phyloP scores from a whole-genome alignment of 53 echinoderm and acorn worm genomes.

The Echinometra lucunter region DNA sequence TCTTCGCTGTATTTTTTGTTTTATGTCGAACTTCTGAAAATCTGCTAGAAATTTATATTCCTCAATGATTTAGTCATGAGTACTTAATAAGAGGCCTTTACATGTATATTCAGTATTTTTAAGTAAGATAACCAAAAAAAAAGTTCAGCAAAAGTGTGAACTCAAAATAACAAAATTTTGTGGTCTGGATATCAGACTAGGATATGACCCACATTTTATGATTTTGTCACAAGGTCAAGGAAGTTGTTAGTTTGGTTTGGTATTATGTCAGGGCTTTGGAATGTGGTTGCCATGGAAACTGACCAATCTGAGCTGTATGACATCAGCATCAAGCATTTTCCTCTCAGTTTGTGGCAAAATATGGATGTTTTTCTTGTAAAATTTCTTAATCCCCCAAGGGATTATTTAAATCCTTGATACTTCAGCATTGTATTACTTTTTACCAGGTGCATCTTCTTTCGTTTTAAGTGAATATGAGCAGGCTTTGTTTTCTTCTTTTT shows the following conservation, averaged over 20 bases:
- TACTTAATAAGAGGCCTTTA: neutral
- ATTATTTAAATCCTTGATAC: neutral
- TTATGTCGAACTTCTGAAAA: neutral
- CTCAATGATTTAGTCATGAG: neutral
- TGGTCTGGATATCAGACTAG: constrained; percentile 9
- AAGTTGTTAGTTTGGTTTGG: constrained; percentile 42
- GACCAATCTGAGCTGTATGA: constrained; percentile 21
- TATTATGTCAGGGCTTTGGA: constrained; percentile 43
- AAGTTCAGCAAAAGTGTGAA: neutral
- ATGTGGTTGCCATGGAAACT: constrained; percentile 44
- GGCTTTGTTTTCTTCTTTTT: neutral
- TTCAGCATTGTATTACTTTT: neutral
- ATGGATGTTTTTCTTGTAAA: neutral
- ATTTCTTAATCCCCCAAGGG: neutral
- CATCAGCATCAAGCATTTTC: constrained; percentile 15
- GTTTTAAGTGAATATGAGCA: no score
- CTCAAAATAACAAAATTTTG: neutral
- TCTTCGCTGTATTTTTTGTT: neutral
- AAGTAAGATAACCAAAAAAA: neutral
- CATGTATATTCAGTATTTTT: neutral
- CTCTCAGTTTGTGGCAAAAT: constrained; percentile 19
- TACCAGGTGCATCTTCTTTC: neutral
- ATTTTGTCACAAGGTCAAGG: constrained; percentile 40
- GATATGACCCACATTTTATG: neutral
- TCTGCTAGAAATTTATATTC: no score